Evolutionary conservation across 2,888 invertebrate species (phyloP), one percentile per base, ranked within the genome.

Genomic region (Dryococelus australis): DNA sequence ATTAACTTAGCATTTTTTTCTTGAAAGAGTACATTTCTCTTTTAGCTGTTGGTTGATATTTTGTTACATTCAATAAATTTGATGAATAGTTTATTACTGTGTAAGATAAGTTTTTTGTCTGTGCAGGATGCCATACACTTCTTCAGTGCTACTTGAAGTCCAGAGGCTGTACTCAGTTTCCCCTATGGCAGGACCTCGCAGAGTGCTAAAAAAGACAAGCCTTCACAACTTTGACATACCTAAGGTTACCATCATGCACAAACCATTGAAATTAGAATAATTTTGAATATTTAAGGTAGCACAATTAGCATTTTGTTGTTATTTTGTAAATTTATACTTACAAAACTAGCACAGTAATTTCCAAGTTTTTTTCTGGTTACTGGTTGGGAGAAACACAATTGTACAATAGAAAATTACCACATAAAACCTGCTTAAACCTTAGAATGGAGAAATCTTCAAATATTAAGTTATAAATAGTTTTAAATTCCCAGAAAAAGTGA

Each of bases 171-270:
- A 92, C 87, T 91, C 91, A 81, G 92, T 94, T 16, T 91, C 92
- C 8, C 94, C 94, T 26, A 89, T 94, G 4, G 90, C 92, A 86
- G 94, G 94, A 5, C 94, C 94, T 5, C 91, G 94, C 89, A 90
- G 95, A 87, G 94, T 94, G 0, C 90, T 94, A 0, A 92, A 91
- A 87, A 93, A 94, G 84, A 94, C 95, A 0, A 92, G 90, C 28
- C 90, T 96, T 3, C 93, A 92, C 16, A 94, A 94, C 20, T 96
- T 94, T 90, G 91, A 90, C 43, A 93, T 95, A 89, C 94, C 94
- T 0, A 93, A 92, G 90, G 92, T 92, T 89, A 35, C 53, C 20
- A 6, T 65, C 8, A 47, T 16, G 16, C 16, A 47, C 16, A 5
- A 47, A 6, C 10, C 47, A 47, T 16, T 10, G 47, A 47, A 10